Evolutionary conservation across 2,113 vertebrate genomes (phyloP).

Genomic region (Ardeotis arabs): DNA sequence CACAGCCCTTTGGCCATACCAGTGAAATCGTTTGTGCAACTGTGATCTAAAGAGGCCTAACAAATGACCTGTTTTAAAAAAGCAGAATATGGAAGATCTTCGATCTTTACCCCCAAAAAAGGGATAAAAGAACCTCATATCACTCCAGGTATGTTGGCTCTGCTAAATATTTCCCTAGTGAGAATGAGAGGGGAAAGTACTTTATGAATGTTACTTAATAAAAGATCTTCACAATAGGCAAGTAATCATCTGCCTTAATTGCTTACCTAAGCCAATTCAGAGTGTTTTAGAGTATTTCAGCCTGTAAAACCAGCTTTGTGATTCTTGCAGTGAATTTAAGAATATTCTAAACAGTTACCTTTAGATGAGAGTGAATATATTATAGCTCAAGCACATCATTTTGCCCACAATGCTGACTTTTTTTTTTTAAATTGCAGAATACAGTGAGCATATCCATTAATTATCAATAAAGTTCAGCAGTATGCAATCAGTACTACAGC

Average conservation of each 20-base stretch:
- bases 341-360: neutral
- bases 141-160: neutral
- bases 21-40: neutral
- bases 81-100: neutral
- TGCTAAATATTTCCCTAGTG: neutral
- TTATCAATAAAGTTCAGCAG: neutral
- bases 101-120: rapidly evolving
- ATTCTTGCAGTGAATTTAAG: neutral
- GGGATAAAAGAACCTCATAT: neutral
- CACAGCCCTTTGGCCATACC: neutral
- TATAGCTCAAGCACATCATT: neutral
- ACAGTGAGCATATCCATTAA: neutral
- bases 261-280: neutral
- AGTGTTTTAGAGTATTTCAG: neutral
- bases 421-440: neutral
- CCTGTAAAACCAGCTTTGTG: neutral
- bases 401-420: neutral
- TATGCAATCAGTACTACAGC: neutral
- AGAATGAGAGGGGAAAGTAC: neutral
- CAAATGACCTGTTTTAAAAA: neutral
- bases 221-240: neutral
- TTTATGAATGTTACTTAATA: neutral
- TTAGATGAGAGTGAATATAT: neutral
- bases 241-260: neutral
- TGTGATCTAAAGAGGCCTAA: neutral